Percentiles rank a stretch among this genome's conserved stretches.
Conservation (phyloP, 30 jellyfish, hydroid and myxozoan species). For the Pseudorhiza aurosa region DNA sequence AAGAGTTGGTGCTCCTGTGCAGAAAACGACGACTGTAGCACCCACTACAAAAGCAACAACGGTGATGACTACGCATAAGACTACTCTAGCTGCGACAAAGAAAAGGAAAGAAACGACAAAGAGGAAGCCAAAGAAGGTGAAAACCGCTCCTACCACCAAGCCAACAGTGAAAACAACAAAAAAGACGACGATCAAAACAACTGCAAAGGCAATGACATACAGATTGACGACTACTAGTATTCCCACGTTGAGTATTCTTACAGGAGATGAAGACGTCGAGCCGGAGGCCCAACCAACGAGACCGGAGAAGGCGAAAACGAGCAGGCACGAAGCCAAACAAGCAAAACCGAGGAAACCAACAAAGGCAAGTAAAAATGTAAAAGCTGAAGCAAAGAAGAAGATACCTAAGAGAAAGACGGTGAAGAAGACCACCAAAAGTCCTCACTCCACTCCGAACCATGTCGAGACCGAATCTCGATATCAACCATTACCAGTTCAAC, state of each 20-base stretch:
- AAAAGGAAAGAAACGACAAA: conserved; percentile 33
- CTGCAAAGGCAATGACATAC: too few relatives aligned
- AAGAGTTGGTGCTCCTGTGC: not conserved
- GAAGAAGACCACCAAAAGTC: not conserved
- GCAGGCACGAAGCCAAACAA: not conserved
- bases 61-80: conserved; percentile 11
- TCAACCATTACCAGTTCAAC: conserved; percentile 9
- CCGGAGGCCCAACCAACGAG: conserved; percentile 10
- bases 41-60: conserved; percentile 23
- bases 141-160: conserved; percentile 6
- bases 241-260: conserved; percentile 83
- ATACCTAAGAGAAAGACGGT: not conserved
- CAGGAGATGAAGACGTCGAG: conserved; percentile 89
- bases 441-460: conserved; percentile 1
- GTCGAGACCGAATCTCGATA: not conserved
- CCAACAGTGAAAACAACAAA: conserved; percentile 14
- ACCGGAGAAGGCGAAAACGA: not conserved
- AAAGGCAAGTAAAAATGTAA: not conserved
- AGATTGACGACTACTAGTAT: conserved; percentile 45
- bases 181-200: not conserved
- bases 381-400: not conserved
- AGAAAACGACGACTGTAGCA: conserved; percentile 13
- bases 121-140: conserved; percentile 13
- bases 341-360: not conserved
- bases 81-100: conserved; percentile 14